Evolutionary conservation across 2,797 vertebrate species (phyloP).

Genomic region (Peromyscus aztecus): DNA sequence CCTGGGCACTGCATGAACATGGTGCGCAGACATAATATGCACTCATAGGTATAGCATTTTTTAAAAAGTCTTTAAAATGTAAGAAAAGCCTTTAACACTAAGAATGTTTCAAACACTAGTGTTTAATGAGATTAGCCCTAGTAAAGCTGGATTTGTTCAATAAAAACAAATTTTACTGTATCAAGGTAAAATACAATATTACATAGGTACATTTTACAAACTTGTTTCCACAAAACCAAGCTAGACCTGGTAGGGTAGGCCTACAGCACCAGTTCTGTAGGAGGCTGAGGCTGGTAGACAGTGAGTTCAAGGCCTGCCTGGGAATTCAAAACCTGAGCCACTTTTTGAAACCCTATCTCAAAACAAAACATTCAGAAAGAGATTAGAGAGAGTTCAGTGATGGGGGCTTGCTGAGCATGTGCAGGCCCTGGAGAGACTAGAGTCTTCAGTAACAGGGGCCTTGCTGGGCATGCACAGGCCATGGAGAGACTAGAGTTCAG

Average conservation of each 20-base stretch:
- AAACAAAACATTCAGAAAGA: background rate
- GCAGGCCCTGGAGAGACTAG: too few species aligned
- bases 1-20: background rate
- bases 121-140: background rate
- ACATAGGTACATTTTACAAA: background rate
- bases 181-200: background rate
- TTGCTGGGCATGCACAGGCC: too few species aligned
- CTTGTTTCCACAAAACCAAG: constrained; percentile 27
- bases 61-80: background rate
- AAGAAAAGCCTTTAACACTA: constrained; percentile 59
- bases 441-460: too few species aligned
- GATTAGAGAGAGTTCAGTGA: background rate
- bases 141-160: background rate
- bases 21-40: background rate
- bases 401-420: background rate
- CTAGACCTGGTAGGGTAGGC: background rate
- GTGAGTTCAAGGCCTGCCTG: background rate
- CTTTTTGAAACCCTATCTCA: background rate
- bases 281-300: background rate
- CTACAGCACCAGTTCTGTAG: background rate
- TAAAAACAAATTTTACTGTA: constrained; percentile 37
- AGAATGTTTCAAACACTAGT: constrained; percentile 37
- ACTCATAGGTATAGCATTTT: background rate
- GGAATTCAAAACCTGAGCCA: background rate
- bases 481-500: too few species aligned